phyloP scores from a whole-genome alignment of 2,113 vertebrate species.

The Tragulus kanchil region DNA sequence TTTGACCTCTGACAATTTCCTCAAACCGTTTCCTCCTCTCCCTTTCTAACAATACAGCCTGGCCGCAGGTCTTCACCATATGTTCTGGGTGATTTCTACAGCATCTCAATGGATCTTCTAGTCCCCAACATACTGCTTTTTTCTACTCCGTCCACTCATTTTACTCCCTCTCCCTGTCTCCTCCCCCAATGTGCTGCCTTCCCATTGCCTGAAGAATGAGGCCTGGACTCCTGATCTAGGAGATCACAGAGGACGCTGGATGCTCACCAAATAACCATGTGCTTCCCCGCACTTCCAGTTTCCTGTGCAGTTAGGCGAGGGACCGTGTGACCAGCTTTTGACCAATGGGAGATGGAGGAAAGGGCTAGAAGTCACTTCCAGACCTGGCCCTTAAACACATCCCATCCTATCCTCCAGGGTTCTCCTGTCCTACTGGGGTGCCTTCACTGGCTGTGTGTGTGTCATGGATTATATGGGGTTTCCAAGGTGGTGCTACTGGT shows the following conservation, averaged over 20 bases:
- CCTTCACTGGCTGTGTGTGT: not conserved
- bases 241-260: not conserved
- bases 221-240: not conserved
- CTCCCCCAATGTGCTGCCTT: not conserved
- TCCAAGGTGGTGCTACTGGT: not conserved
- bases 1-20: not conserved
- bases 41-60: not conserved
- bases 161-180: fast-evolving
- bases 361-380: not conserved
- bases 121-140: not conserved
- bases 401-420: too few relatives aligned
- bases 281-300: not conserved
- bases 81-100: fast-evolving
- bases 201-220: not conserved
- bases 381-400: not conserved
- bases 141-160: not conserved
- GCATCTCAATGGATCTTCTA: fast-evolving
- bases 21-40: not conserved
- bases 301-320: not conserved
- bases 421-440: not conserved
- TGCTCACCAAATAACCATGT: fast-evolving
- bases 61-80: fast-evolving
- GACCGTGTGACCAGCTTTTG: not conserved
- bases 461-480: not conserved
- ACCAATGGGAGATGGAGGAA: not conserved